Evolutionary conservation across 2,797 vertebrate genomes (phyloP).

Genomic region (Malacoraja senta): DNA sequence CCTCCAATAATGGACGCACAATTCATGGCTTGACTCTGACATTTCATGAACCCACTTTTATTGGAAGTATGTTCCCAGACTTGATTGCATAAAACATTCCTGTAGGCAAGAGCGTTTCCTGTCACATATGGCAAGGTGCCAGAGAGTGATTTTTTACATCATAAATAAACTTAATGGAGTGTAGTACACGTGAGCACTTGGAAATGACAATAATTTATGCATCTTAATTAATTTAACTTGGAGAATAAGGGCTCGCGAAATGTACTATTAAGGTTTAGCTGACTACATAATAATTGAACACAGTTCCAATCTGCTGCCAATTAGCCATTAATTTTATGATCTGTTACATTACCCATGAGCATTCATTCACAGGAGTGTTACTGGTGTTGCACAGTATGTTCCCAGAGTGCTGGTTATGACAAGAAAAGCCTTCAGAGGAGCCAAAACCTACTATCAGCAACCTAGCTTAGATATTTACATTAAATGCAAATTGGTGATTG

Average conservation of each 20-base stretch:
- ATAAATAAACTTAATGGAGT: constrained; percentile 33
- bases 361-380: background rate
- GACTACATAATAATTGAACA: constrained; percentile 6
- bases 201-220: constrained; percentile 10
- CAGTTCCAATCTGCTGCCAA: constrained; percentile 9
- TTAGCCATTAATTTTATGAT: constrained; percentile 19
- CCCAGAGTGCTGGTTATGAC: background rate
- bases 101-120: background rate
- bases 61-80: background rate
- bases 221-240: constrained; percentile 21
- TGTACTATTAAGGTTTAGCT: constrained; percentile 19
- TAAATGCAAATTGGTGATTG: background rate
- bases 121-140: background rate
- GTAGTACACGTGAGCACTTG: background rate
- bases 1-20: background rate
- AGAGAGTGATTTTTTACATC: background rate
- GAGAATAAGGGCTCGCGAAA: background rate
- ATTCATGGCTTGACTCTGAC: background rate
- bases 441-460: background rate
- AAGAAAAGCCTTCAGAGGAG: background rate
- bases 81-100: background rate
- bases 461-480: background rate
- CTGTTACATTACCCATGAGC: background rate
- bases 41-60: background rate
- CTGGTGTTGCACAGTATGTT: background rate